A percentile compares a stretch with the other conserved stretches of the same genome.
Evolutionary conservation across 2,888 invertebrate species (phyloP).

Genomic region (Caenorhabditis zanzibari): DNA sequence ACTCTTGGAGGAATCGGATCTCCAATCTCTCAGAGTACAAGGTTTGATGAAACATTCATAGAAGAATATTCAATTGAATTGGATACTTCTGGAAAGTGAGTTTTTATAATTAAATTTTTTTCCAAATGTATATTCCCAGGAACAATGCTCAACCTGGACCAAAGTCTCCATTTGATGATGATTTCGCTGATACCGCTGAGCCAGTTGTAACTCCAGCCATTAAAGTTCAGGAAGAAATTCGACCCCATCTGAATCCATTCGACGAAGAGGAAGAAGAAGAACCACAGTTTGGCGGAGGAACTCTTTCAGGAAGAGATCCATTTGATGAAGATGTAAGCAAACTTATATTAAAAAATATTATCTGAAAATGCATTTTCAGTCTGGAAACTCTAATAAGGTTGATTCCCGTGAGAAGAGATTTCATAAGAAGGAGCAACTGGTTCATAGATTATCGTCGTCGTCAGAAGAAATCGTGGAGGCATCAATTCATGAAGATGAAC

Average conservation of each 20-base stretch:
- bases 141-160: slow-evolving; percentile 29
- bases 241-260: slow-evolving; percentile 65
- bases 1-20: slow-evolving; percentile 69
- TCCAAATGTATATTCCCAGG: slow-evolving; percentile 19
- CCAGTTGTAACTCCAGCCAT: slow-evolving; percentile 17
- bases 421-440: slow-evolving; percentile 61
- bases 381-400: slow-evolving; percentile 47
- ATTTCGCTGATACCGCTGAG: slow-evolving; percentile 43
- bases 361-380: slow-evolving; percentile 28
- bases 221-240: slow-evolving; percentile 15
- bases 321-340: slow-evolving; percentile 67
- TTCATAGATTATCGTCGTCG: slow-evolving; percentile 69
- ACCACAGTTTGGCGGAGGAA: slow-evolving; percentile 59
- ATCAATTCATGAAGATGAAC: slow-evolving; percentile 70
- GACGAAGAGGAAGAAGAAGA: slow-evolving; percentile 68
- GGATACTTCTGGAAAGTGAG: slow-evolving; percentile 57
- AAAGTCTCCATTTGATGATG: slow-evolving; percentile 63
- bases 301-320: slow-evolving; percentile 74
- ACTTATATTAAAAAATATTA: background rate
- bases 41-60: slow-evolving; percentile 68
- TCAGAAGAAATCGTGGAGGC: slow-evolving; percentile 74
- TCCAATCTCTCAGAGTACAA: slow-evolving; percentile 68
- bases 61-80: slow-evolving; percentile 70
- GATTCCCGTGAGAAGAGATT: slow-evolving; percentile 33
- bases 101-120: background rate